Conservation (phyloP, 2,113 vertebrate species). For the Lonchura striata region DNA sequence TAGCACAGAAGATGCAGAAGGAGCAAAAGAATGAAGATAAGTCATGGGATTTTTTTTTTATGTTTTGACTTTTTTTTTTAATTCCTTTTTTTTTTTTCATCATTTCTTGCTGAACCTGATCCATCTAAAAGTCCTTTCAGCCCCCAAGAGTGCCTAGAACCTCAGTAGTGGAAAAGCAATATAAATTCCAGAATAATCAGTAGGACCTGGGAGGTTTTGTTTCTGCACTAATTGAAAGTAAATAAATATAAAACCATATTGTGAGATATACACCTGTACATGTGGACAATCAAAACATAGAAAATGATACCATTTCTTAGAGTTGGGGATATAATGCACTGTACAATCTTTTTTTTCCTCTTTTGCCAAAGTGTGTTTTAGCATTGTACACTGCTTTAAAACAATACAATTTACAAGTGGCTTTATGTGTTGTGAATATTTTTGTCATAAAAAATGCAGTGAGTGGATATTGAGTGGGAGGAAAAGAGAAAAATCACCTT, state of each 20-base stretch:
- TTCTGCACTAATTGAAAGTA: slow-evolving; percentile 61
- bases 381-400: slow-evolving; percentile 67
- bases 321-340: slow-evolving; percentile 77
- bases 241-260: slow-evolving; percentile 4
- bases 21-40: slow-evolving; percentile 8
- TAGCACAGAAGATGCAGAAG: neutral
- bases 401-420: slow-evolving; percentile 67
- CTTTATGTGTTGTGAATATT: slow-evolving; percentile 71
- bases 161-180: slow-evolving; percentile 73
- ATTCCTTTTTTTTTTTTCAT: neutral
- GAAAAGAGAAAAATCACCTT: slow-evolving; percentile 72
- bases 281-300: slow-evolving; percentile 69
- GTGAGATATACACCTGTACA: slow-evolving; percentile 25
- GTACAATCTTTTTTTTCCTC: slow-evolving; percentile 67
- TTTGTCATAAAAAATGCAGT: slow-evolving; percentile 77
- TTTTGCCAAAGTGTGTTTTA: slow-evolving; percentile 77
- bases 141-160: slow-evolving; percentile 75
- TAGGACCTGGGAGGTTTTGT: slow-evolving; percentile 64
- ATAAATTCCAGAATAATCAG: slow-evolving; percentile 67
- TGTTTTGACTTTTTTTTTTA: neutral
- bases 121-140: slow-evolving; percentile 30
- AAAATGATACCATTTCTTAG: slow-evolving; percentile 47
- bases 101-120: neutral
- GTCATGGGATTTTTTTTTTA: neutral
- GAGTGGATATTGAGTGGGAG: slow-evolving; percentile 70